Conservation (phyloP, 2,797 vertebrate genomes). For the Argya squamiceps region DNA sequence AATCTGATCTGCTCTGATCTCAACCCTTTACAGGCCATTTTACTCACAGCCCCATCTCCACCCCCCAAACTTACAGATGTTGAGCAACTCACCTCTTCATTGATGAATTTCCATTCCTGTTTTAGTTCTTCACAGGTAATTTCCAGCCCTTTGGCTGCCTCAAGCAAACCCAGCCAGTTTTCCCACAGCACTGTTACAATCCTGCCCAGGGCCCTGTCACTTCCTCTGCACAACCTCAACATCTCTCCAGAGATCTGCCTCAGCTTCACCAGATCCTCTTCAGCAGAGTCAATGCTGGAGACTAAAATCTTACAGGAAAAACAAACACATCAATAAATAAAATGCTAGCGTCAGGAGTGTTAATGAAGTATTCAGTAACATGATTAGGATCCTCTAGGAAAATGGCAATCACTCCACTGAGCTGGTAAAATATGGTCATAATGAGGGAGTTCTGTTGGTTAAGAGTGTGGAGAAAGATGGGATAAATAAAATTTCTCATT, state of each 20-base stretch:
- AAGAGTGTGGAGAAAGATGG: neutral
- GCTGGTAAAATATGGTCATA: neutral
- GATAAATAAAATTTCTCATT: neutral
- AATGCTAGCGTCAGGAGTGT: neutral
- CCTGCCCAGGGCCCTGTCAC: neutral
- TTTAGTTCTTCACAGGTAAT: conserved; percentile 76
- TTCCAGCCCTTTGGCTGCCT: conserved; percentile 72
- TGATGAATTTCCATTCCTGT: conserved; percentile 85
- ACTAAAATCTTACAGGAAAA: conserved; percentile 64
- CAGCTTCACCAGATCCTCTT: conserved; percentile 70
- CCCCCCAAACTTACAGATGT: neutral
- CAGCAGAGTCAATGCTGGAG: conserved; percentile 40
- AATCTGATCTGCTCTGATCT: neutral
- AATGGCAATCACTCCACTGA: neutral
- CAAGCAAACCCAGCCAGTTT: conserved; percentile 74
- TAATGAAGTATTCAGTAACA: neutral
- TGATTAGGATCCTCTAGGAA: neutral
- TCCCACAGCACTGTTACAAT: conserved; percentile 72
- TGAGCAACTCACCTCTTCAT: conserved; percentile 78
- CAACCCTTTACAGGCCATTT: neutral
- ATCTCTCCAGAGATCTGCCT: conserved; percentile 54
- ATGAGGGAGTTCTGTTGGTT: neutral
- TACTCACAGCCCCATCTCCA: neutral
- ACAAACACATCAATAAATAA: neutral
- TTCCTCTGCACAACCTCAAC: neutral